phyloP scores from a whole-genome alignment of 2,797 vertebrate species.

The Clarias pachynema region DNA sequence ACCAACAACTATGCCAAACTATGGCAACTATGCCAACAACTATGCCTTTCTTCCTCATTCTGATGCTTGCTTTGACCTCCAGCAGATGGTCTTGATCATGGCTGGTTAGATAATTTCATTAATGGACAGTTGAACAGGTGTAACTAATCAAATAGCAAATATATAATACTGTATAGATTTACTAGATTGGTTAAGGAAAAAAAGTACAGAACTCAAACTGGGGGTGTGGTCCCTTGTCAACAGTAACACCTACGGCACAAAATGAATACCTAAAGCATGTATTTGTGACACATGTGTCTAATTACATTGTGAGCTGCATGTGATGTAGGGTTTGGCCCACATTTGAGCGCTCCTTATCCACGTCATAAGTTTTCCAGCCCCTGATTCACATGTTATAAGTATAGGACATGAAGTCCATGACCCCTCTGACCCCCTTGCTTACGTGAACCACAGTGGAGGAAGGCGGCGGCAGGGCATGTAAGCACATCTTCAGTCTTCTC shows the following conservation, averaged over 20 bases:
- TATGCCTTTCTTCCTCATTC: too few species aligned
- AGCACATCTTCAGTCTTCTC: slow-evolving; percentile 28
- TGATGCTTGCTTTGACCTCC: too few species aligned
- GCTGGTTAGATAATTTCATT: too few species aligned
- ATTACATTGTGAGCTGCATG: background rate
- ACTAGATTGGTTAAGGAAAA: background rate
- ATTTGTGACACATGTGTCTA: slow-evolving; percentile 5
- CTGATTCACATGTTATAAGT: slow-evolving; percentile 6
- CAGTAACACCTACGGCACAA: background rate
- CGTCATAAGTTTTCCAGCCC: background rate
- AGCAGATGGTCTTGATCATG: too few species aligned
- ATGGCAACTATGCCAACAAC: too few species aligned
- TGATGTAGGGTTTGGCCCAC: background rate
- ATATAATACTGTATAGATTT: background rate
- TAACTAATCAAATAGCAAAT: too few species aligned
- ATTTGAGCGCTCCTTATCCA: background rate
- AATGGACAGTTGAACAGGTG: too few species aligned
- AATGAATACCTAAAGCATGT: slow-evolving; percentile 10
- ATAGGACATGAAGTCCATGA: slow-evolving; percentile 7
- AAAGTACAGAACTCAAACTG: background rate
- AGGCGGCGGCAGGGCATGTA: slow-evolving; percentile 55
- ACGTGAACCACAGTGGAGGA: slow-evolving; percentile 53
- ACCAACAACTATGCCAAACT: too few species aligned
- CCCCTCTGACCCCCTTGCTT: slow-evolving; percentile 22
- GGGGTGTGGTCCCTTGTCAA: background rate